Conservation (phyloP, 2,888 invertebrate genomes). For the Melieria omissa region DNA sequence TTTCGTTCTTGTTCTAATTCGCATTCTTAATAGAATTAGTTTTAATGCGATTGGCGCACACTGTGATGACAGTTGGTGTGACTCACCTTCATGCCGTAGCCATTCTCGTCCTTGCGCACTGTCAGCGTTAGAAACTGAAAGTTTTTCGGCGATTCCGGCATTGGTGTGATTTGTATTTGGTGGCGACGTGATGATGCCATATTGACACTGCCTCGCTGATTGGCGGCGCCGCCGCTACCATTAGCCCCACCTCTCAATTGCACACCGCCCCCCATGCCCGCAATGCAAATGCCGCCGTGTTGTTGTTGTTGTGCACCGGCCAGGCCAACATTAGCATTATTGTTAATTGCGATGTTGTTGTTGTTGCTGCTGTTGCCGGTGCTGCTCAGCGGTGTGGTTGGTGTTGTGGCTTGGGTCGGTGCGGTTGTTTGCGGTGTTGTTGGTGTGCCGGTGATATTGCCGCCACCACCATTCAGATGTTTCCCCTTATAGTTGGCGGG, state of each 20-base stretch:
- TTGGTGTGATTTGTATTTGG: conserved; percentile 55
- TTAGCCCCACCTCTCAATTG: conserved; percentile 42
- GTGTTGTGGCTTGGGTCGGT: conserved; percentile 11
- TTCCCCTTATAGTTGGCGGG: conserved; percentile 57
- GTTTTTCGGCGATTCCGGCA: conserved; percentile 58
- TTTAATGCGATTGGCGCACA: no score
- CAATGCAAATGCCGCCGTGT: conserved; percentile 35
- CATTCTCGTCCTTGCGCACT: conserved; percentile 66
- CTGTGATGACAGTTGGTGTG: no score
- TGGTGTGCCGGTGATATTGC: conserved; percentile 41
- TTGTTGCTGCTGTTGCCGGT: conserved; percentile 40
- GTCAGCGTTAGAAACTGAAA: conserved; percentile 65
- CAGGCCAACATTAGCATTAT: background rate
- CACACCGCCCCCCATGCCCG: conserved; percentile 49
- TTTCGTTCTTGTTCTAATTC: no score
- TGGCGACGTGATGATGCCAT: conserved; percentile 57
- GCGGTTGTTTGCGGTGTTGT: conserved; percentile 33
- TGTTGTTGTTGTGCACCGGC: conserved; percentile 31
- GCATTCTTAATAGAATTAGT: no score
- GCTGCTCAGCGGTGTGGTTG: conserved; percentile 35
- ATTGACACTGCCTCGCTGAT: conserved; percentile 50
- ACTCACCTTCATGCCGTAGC: conserved; percentile 67
- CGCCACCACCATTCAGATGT: conserved; percentile 58
- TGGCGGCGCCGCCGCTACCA: conserved; percentile 43
- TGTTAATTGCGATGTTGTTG: background rate